Evolutionary conservation across 1,140 invertebrate genomes (phyloP).

Genomic region (Microplitis mediator): DNA sequence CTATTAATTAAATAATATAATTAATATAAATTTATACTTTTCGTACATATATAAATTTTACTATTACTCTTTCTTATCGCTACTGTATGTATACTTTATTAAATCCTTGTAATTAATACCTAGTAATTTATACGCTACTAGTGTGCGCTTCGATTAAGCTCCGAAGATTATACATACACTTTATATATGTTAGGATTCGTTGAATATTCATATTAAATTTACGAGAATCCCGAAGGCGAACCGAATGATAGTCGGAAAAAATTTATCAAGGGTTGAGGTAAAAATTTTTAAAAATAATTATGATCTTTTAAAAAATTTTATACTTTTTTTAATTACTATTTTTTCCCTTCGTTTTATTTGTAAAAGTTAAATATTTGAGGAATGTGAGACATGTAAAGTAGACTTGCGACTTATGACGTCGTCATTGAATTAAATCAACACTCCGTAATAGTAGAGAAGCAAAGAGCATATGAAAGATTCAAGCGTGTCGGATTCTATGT

Average conservation of each 20-base stretch:
- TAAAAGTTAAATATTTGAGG: too few relatives aligned
- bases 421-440: neutral
- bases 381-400: too few relatives aligned
- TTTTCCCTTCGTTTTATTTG: too few relatives aligned
- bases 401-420: too few relatives aligned
- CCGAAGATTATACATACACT: neutral
- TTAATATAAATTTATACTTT: too few relatives aligned
- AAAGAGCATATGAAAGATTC: neutral
- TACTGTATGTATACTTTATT: neutral
- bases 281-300: too few relatives aligned
- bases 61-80: neutral
- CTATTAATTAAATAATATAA: too few relatives aligned
- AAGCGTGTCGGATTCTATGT: neutral
- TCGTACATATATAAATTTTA: neutral
- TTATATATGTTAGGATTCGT: neutral
- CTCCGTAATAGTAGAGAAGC: neutral
- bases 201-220: neutral
- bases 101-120: neutral
- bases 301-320: too few relatives aligned
- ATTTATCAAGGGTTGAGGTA: neutral
- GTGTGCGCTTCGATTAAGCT: neutral
- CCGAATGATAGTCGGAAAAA: neutral
- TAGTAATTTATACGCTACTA: neutral
- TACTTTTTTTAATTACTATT: too few relatives aligned
- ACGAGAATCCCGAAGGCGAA: neutral